Evolutionary conservation across 2,888 invertebrate genomes (phyloP).

Genomic region (Eutolmus rufibarbis): DNA sequence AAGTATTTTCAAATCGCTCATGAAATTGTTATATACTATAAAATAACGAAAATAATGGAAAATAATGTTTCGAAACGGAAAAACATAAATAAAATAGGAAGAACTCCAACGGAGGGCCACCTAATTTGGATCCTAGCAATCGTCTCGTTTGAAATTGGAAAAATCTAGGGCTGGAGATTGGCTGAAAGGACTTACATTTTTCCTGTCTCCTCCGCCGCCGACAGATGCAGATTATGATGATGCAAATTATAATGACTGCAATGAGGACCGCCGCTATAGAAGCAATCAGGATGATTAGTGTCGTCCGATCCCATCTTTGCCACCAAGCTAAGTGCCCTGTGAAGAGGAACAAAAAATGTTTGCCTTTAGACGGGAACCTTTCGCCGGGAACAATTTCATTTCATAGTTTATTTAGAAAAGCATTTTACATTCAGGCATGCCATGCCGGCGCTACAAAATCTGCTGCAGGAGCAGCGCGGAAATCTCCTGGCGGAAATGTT

Average conservation of each 20-base stretch:
- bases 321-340: slow-evolving; percentile 83
- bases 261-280: slow-evolving; percentile 73
- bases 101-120: not conserved
- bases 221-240: slow-evolving; percentile 86
- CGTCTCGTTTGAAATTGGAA: not conserved
- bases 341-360: not conserved
- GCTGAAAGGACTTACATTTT: slow-evolving; percentile 61
- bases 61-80: not conserved
- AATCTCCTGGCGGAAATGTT: not conserved
- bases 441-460: not conserved
- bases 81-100: not conserved
- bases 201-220: slow-evolving; percentile 73
- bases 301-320: slow-evolving; percentile 78
- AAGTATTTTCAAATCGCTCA: slow-evolving; percentile 7
- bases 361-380: not conserved
- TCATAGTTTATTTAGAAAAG: not conserved
- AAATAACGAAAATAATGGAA: not conserved
- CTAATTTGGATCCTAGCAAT: not conserved
- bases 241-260: slow-evolving; percentile 80
- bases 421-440: not conserved
- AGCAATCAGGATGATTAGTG: slow-evolving; percentile 76
- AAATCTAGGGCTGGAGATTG: not conserved
- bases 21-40: not conserved
- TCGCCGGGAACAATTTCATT: not conserved
- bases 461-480: not conserved